A percentile compares a stretch with the other conserved stretches of the same genome.
Evolutionary conservation across 2,797 vertebrate species (phyloP).

Genomic region (Typhlichthys subterraneus): DNA sequence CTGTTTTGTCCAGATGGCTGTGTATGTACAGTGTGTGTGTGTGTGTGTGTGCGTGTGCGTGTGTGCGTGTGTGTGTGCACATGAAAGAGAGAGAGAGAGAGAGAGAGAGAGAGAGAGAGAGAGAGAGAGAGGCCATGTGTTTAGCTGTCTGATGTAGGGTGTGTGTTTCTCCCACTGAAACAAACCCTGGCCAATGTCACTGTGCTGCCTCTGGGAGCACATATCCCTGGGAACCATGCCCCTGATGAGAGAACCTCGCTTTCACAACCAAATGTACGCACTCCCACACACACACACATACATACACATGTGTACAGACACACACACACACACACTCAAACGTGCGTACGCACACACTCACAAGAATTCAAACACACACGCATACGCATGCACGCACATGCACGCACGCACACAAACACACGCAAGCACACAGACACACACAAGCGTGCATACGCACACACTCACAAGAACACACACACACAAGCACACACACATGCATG

Average conservation of each 20-base stretch:
- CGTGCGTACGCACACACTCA: slow-evolving; percentile 6
- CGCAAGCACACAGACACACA: too few species aligned
- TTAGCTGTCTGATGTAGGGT: slow-evolving; percentile 62
- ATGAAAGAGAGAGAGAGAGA: slow-evolving; percentile 3
- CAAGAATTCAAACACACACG: not conserved
- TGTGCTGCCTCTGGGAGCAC: slow-evolving; percentile 62
- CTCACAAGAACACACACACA: too few species aligned
- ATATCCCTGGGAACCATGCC: slow-evolving; percentile 75
- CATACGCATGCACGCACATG: not conserved
- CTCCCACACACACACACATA: not conserved
- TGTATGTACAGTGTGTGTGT: slow-evolving; percentile 1
- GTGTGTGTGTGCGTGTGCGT: not conserved
- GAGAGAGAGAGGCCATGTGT: slow-evolving; percentile 58
- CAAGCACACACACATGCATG: too few species aligned
- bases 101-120: slow-evolving; percentile 13
- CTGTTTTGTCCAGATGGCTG: slow-evolving; percentile 57
- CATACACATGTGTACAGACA: slow-evolving; percentile 3
- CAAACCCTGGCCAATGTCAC: slow-evolving; percentile 76
- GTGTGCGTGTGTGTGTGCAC: not conserved
- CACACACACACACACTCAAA: slow-evolving; percentile 6
- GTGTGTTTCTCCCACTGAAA: slow-evolving; percentile 65
- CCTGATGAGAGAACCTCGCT: slow-evolving; percentile 47
- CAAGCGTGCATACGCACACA: too few species aligned
- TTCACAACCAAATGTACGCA: slow-evolving; percentile 11
- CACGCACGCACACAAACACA: not conserved